A percentile compares a stretch with the other conserved stretches of the same genome.
Evolutionary conservation across 2,888 invertebrate genomes (phyloP).

Genomic region (Eueremaeus valkanovi): DNA sequence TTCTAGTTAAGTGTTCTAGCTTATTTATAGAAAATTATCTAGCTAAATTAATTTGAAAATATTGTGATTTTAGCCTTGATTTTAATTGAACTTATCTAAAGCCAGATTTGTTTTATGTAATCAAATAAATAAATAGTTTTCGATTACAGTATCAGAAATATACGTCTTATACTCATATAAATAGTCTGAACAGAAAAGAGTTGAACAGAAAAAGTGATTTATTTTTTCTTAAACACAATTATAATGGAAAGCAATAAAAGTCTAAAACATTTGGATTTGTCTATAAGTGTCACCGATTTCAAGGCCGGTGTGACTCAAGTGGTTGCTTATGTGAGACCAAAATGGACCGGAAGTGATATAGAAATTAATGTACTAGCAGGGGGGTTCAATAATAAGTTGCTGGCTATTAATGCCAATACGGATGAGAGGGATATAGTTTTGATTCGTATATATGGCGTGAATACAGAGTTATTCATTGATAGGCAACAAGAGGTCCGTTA

Average conservation of each 20-base stretch:
- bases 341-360: conserved; percentile 36
- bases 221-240: too few relatives aligned
- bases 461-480: conserved; percentile 88
- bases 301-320: conserved; percentile 43
- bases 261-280: not conserved
- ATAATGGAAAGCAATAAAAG: not conserved
- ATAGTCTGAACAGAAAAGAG: too few relatives aligned
- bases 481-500: conserved; percentile 65
- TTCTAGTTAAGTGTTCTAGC: too few relatives aligned
- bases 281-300: conserved; percentile 26
- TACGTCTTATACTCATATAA: too few relatives aligned
- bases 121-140: too few relatives aligned
- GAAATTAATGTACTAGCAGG: conserved; percentile 74
- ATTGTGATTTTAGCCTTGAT: too few relatives aligned
- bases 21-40: too few relatives aligned
- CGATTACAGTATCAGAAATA: too few relatives aligned
- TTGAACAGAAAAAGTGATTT: too few relatives aligned
- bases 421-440: conserved; percentile 65
- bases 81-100: too few relatives aligned
- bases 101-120: too few relatives aligned
- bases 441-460: conserved; percentile 84
- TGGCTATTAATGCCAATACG: conserved; percentile 65
- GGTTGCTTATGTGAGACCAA: conserved; percentile 40
- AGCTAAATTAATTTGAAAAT: too few relatives aligned
- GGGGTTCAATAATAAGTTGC: conserved; percentile 87